Conservation (phyloP, 2,797 vertebrate species). For the Leptoclinus maculatus region DNA sequence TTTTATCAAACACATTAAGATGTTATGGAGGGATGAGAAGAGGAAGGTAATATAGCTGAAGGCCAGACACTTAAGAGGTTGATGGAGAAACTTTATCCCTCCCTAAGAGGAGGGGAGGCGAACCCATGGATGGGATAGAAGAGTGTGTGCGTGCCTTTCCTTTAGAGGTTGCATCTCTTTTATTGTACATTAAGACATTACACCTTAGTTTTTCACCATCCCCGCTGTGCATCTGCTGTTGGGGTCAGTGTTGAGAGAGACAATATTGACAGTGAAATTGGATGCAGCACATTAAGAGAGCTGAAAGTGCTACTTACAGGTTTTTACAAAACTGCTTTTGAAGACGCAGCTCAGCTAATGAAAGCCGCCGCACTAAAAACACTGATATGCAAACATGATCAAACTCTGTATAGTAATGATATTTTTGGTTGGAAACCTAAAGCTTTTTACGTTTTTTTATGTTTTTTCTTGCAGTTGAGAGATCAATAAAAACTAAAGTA, state of each 20-base stretch:
- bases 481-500: slow-evolving; percentile 55
- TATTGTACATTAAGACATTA: slow-evolving; percentile 56
- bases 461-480: slow-evolving; percentile 18
- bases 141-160: slow-evolving; percentile 10
- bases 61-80: slow-evolving; percentile 69
- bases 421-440: slow-evolving; percentile 11
- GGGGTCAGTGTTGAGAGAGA: slow-evolving; percentile 26
- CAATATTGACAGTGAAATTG: slow-evolving; percentile 43
- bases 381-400: slow-evolving; percentile 31
- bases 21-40: slow-evolving; percentile 49
- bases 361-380: neutral
- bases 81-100: slow-evolving; percentile 65
- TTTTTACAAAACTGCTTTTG: slow-evolving; percentile 5
- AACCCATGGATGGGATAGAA: slow-evolving; percentile 1
- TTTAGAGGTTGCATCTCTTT: slow-evolving; percentile 44
- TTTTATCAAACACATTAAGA: slow-evolving; percentile 82
- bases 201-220: slow-evolving; percentile 19
- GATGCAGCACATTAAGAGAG: slow-evolving; percentile 23
- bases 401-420: slow-evolving; percentile 7
- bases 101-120: slow-evolving; percentile 23
- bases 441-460: slow-evolving; percentile 10
- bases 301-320: slow-evolving; percentile 17
- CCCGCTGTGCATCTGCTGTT: slow-evolving; percentile 15
- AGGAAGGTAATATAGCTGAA: slow-evolving; percentile 60
- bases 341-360: slow-evolving; percentile 26